Evolutionary conservation across 2,113 vertebrate species (phyloP), one percentile per base, ranked within the genome.

Genomic region (Macquaria australasica): DNA sequence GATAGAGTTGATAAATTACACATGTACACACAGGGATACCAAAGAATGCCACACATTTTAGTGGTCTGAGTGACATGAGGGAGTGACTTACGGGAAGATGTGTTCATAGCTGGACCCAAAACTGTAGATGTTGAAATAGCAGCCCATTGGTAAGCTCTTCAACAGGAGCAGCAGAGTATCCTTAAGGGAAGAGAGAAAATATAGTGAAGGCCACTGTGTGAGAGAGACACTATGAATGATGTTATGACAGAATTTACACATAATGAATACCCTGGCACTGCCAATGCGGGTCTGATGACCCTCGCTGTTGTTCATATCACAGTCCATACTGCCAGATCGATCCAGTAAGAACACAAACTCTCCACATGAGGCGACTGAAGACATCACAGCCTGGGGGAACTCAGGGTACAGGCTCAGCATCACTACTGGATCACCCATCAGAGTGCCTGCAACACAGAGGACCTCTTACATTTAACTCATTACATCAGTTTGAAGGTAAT

Each of bases 121-220:
- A 82, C 94, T 94, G 73, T 94, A 97, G 74, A 98, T 92, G 83
- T 98, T 98, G 94, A 98, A 98, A 81, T 95, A 97, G 88, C 97
- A 97, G 85, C 95, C 97, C 39, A 97, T 37, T 5, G 97, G 96
- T 67, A 98, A 94, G 68, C 97, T 98, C 94, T 97, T 98, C 86
- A 95, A 83, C 31, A 97, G 91, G 11, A 97, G 94, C 14, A 97
- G 88, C 64, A 97, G 85, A 23, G 96, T 97, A 0, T 96, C 96
- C 96, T 97, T 55, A 66, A n/a, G 3, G 6, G 70, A 51, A 62
- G 16, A 59, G 3, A 73, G 1, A 45, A 3, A 62, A 58, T 9
- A 59, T 8, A 12, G 8, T 85, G 20, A 89, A 58, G 72, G 1
- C 5, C 16, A 68, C 43, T n/a, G 21, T 28, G 18, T 43, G 9